Evolutionary conservation across 1,140 invertebrate species (phyloP), one percentile per base, ranked within the genome.

Genomic region (Euglossa dilemma): DNA sequence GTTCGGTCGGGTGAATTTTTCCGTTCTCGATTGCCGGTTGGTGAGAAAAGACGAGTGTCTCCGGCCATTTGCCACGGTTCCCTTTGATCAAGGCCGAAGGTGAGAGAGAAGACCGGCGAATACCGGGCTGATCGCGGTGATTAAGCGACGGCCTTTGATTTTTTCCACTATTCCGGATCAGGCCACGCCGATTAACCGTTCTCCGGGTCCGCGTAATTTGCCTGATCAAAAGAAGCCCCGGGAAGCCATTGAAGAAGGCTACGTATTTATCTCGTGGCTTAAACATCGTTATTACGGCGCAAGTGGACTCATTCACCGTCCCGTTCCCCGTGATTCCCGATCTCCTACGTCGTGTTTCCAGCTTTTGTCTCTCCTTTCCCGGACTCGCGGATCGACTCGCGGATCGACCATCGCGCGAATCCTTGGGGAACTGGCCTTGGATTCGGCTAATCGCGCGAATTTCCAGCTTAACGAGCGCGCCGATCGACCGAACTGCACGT

Each of bases 371-470:
- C 36, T 36, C n/a, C n/a, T n/a, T n/a, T n/a, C n/a, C n/a, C n/a
- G n/a, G n/a, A n/a, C n/a, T n/a, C n/a, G n/a, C n/a, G n/a, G n/a
- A n/a, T n/a, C n/a, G n/a, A n/a, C n/a, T n/a, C n/a, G n/a, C n/a
- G n/a, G n/a, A n/a, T n/a, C n/a, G n/a, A n/a, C n/a, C n/a, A n/a
- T n/a, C n/a, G n/a, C n/a, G n/a, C n/a, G n/a, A n/a, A n/a, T n/a
- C n/a, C n/a, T n/a, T n/a, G 12, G 8, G 11, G 2, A 12, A 11
- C 14, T 18, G 25, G 12, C 57, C 61, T 63, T 64, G 20, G 59
- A 61, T 57, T 52, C 14, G 28, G 9, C 52, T 66, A 82, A 75
- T 74, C 47, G 57, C 16, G n/a, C 63, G 52, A 54, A 67, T 45
- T 36, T 25, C 28, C 23, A 6, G 50, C 50, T 75, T 81, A 75